Evolutionary conservation across 2,113 vertebrate species (phyloP).

Genomic region (Heloderma charlesbogerti): DNA sequence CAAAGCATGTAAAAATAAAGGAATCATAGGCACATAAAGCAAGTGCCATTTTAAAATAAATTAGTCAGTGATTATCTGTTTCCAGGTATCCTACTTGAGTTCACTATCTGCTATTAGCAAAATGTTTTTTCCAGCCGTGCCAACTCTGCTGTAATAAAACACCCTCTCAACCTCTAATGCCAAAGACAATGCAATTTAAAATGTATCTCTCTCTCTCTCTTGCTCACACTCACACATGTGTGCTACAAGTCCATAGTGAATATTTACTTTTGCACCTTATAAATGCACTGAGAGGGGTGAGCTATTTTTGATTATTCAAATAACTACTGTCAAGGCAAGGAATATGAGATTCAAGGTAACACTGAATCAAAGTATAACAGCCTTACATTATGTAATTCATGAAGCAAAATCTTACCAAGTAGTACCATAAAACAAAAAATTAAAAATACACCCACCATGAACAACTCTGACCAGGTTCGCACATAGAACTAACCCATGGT

Average conservation of each 20-base stretch:
- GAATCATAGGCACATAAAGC: neutral
- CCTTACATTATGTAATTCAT: accelerated
- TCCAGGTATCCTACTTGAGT: neutral
- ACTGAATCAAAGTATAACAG: neutral
- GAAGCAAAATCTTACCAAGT: accelerated
- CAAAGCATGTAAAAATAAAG: neutral
- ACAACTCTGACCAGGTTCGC: neutral
- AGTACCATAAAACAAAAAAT: neutral
- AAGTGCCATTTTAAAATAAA: neutral
- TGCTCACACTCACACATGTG: neutral
- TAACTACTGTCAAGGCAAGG: neutral
- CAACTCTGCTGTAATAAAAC: neutral
- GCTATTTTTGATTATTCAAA: neutral
- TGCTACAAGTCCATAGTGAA: neutral
- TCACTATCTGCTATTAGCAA: neutral
- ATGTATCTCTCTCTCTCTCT: no score
- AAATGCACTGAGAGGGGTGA: no score
- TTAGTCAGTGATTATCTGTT: neutral
- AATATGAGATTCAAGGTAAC: accelerated
- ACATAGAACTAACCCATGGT: no score
- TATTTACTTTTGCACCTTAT: neutral
- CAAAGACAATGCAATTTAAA: neutral
- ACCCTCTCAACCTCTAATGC: neutral
- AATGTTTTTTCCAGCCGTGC: neutral
- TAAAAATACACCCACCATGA: neutral